Percentiles rank a stretch among this genome's conserved stretches.
phyloP scores from a whole-genome alignment of 2,888 invertebrate species.

The Mantis religiosa region DNA sequence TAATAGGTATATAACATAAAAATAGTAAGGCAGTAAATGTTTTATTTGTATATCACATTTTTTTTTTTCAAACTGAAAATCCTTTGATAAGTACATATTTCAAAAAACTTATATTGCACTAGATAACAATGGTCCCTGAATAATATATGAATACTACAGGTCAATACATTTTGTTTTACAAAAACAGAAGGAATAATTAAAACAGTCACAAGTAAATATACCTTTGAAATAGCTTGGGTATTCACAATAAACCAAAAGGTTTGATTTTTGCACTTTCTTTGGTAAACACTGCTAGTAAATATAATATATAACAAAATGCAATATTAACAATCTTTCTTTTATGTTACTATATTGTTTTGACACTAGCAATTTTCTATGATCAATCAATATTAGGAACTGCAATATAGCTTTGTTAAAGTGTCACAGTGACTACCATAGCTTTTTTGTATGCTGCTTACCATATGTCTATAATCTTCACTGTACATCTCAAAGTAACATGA shows the following conservation, averaged over 20 bases:
- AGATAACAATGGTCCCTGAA: not conserved
- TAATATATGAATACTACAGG: not conserved
- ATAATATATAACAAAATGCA: not conserved
- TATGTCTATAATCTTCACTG: not conserved
- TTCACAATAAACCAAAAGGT: not conserved
- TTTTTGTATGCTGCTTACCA: not conserved
- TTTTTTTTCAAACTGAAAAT: not conserved
- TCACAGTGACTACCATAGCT: not conserved
- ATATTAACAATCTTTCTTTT: not conserved
- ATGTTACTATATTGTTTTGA: not conserved
- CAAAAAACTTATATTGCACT: not conserved
- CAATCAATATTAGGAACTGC: not conserved
- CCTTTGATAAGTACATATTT: not conserved
- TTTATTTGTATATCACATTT: slow-evolving; percentile 9
- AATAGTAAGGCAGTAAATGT: not conserved
- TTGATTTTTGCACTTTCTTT: not conserved
- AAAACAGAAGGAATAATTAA: not conserved
- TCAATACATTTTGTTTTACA: not conserved
- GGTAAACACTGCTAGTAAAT: not conserved
- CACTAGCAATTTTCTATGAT: not conserved
- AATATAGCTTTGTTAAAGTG: not conserved
- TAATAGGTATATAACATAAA: not conserved
- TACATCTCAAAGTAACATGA: not conserved
- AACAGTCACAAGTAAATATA: not conserved
- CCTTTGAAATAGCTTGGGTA: not conserved